phyloP scores from a whole-genome alignment of 2,797 vertebrate genomes.

The Menidia menidia region DNA sequence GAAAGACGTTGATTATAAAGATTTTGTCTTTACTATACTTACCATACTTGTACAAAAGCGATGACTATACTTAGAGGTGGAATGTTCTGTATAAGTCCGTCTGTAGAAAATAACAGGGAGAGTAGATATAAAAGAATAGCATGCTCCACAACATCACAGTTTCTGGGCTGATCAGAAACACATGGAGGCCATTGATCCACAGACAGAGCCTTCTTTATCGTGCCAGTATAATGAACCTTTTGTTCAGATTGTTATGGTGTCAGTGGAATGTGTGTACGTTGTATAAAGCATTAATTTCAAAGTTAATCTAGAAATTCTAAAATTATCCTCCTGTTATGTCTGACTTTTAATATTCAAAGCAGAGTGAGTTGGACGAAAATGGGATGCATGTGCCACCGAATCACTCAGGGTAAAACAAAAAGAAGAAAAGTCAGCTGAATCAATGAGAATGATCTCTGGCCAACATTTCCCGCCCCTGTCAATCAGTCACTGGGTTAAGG shows the following conservation, averaged over 20 bases:
- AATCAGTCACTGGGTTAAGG: conserved; percentile 1
- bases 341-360: conserved; percentile 1
- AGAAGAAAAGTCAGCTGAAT: not conserved
- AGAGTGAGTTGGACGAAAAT: conserved; percentile 16
- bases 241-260: conserved; percentile 62
- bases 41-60: conserved; percentile 14
- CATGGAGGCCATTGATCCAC: conserved; percentile 72
- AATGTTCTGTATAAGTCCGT: conserved; percentile 21
- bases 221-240: conserved; percentile 66
- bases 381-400: conserved; percentile 16
- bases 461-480: conserved; percentile 29
- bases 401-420: not conserved
- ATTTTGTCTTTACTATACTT: conserved; percentile 18
- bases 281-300: conserved; percentile 55
- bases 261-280: conserved; percentile 53
- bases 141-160: conserved; percentile 42
- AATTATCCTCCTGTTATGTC: conserved; percentile 26
- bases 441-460: conserved; percentile 14
- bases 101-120: conserved; percentile 28
- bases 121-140: conserved; percentile 41
- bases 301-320: conserved; percentile 6
- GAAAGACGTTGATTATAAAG: not conserved
- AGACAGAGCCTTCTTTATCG: conserved; percentile 68
- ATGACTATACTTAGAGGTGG: conserved; percentile 2
- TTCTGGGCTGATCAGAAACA: conserved; percentile 69